These are phyloP conservation scores for Trichopoda pennipes DNA, from an alignment of 2,888 invertebrate genomes.

Conservation along the genomic window DNA sequence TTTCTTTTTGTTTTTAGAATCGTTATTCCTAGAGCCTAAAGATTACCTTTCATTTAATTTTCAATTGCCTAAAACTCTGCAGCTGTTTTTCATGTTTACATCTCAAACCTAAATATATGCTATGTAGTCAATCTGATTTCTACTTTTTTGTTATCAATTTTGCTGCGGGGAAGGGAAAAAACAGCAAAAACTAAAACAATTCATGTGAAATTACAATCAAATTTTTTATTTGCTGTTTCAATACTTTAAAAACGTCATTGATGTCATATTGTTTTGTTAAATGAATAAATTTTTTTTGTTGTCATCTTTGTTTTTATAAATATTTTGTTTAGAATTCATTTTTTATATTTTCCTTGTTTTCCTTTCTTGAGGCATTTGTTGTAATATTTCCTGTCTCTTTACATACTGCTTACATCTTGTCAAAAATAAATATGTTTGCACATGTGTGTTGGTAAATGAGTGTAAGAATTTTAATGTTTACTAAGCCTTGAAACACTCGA, in stretches of 20 bases:
- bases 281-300: constrained; percentile 8
- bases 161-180: not conserved
- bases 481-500: constrained; percentile 68
- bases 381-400: constrained; percentile 61
- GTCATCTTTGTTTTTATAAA: not conserved
- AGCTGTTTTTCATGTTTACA: constrained; percentile 54
- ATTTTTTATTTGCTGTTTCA: constrained; percentile 75
- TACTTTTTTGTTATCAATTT: constrained; percentile 14
- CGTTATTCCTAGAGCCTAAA: not conserved
- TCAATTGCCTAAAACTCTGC: constrained; percentile 51
- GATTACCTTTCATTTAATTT: constrained; percentile 37
- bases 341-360: not conserved
- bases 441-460: constrained; percentile 67
- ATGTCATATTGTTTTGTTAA: constrained; percentile 53
- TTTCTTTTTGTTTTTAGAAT: not conserved
- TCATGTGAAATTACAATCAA: constrained; percentile 80
- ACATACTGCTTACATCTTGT: constrained; percentile 54
- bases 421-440: constrained; percentile 44
- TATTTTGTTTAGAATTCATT: constrained; percentile 7
- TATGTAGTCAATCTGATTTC: constrained; percentile 27
- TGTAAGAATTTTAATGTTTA: constrained; percentile 69
- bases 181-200: constrained; percentile 75
- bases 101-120: constrained; percentile 46
- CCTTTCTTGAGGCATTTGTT: constrained; percentile 52
- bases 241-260: constrained; percentile 31